These are phyloP conservation scores for Lycocorax pyrrhopterus DNA, from an alignment of 2,113 vertebrate genomes.

Conservation along the genomic window DNA sequence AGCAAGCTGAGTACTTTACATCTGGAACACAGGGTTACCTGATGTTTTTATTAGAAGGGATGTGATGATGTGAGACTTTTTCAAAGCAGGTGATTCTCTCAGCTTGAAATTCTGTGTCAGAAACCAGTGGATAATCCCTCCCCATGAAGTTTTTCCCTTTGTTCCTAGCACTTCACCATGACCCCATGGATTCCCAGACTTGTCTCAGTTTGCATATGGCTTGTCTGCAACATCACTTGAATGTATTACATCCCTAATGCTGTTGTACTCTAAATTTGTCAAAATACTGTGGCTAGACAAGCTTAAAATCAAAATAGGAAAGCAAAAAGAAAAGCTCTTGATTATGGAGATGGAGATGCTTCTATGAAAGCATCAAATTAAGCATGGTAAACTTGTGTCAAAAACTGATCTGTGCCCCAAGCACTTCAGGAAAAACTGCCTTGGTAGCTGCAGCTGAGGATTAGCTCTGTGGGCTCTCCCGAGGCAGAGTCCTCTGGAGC, in stretches of 20 bases:
- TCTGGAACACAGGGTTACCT: neutral
- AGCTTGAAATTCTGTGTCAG: neutral
- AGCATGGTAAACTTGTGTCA: neutral
- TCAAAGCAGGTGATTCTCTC: neutral
- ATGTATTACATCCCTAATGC: neutral
- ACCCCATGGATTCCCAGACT: neutral
- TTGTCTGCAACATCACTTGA: neutral
- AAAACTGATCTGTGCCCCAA: neutral
- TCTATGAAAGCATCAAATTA: neutral
- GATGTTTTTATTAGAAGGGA: neutral
- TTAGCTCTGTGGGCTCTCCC: neutral
- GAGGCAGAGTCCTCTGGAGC: fast-evolving
- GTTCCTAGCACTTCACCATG: neutral
- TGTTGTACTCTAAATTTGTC: neutral
- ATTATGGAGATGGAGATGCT: neutral
- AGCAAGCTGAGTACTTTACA: neutral
- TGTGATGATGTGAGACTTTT: neutral
- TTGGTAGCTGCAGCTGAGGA: neutral
- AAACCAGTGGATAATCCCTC: neutral
- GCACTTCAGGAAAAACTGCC: neutral
- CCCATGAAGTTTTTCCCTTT: neutral
- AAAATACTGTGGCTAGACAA: neutral
- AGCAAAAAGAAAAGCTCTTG: neutral
- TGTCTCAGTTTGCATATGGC: neutral
- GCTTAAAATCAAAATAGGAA: neutral